These are phyloP conservation scores for Wiebesia pumilae DNA, from an alignment of 1,140 invertebrate genomes.

Conservation along the genomic window DNA sequence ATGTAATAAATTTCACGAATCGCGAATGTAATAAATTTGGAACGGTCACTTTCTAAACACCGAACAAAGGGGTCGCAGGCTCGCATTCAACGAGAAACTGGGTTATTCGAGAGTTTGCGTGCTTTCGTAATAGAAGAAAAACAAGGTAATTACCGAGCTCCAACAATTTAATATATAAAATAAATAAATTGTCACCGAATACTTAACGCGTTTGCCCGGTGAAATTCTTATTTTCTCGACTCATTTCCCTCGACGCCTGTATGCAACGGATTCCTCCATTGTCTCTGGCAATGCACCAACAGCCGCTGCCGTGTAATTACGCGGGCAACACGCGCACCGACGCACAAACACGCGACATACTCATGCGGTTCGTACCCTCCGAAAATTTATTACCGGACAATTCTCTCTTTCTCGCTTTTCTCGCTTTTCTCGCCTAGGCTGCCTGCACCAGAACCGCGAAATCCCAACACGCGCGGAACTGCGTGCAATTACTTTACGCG, in stretches of 20 bases:
- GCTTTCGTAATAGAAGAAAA: background rate
- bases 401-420: conserved; percentile 11
- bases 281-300: conserved; percentile 4
- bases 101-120: too few species aligned
- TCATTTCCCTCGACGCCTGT: background rate
- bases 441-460: background rate
- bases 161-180: background rate
- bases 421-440: background rate
- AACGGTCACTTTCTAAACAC: background rate
- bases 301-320: conserved; percentile 7
- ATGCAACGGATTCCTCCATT: background rate
- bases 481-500: conserved; percentile 32
- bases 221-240: too few species aligned
- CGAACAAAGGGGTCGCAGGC: background rate
- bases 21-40: background rate
- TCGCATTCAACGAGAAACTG: background rate
- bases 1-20: too few species aligned
- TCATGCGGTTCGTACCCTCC: background rate
- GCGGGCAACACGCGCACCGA: background rate
- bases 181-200: background rate
- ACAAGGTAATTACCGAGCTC: background rate
- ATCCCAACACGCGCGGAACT: background rate
- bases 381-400: conserved; percentile 28
- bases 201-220: too few species aligned
- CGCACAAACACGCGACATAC: background rate